A percentile compares a stretch with the other conserved stretches of the same genome.
These are phyloP conservation scores for Calypte anna DNA, from an alignment of 2,113 vertebrate genomes.

Conservation along the genomic window DNA sequence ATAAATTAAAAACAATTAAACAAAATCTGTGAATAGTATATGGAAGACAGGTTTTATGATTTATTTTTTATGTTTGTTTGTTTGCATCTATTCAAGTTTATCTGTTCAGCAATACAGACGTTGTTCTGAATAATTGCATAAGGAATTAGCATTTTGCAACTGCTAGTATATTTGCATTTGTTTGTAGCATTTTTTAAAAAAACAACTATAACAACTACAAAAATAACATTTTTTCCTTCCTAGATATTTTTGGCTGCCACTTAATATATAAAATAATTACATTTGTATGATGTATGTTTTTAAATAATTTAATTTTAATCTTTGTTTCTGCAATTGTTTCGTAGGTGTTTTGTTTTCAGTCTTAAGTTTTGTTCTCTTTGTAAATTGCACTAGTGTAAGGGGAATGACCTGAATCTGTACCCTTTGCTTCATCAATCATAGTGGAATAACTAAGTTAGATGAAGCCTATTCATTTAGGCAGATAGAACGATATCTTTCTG, in stretches of 20 bases:
- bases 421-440: not conserved
- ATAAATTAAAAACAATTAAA: not conserved
- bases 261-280: not conserved
- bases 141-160: not conserved
- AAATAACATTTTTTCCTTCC: not conserved
- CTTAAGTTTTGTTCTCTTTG: not conserved
- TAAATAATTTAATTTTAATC: not conserved
- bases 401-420: not conserved
- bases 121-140: not conserved
- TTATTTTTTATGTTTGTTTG: not conserved
- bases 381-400: not conserved
- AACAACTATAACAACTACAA: not conserved
- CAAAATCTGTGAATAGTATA: not conserved
- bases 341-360: not conserved
- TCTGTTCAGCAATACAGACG: not conserved
- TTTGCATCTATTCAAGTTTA: not conserved
- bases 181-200: not conserved
- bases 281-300: not conserved
- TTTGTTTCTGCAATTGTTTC: not conserved
- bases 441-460: not conserved
- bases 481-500: not conserved
- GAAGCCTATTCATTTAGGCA: not conserved
- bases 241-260: not conserved
- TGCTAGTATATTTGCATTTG: not conserved
- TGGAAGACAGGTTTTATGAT: not conserved